A percentile compares a stretch with the other conserved stretches of the same genome.
phyloP scores from a whole-genome alignment of 2,113 vertebrate species.

The Pluvianellus socialis region DNA sequence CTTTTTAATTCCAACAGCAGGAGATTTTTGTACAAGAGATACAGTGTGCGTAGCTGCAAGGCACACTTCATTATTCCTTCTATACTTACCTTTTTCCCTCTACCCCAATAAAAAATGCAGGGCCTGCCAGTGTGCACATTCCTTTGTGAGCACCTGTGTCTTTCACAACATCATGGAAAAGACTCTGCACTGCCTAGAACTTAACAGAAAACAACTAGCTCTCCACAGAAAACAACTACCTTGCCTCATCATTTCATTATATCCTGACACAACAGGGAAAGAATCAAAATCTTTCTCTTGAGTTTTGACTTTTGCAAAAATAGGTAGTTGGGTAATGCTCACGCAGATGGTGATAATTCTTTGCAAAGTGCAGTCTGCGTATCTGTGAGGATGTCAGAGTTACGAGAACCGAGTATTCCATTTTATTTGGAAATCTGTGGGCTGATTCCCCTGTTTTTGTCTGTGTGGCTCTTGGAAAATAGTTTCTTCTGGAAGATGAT shows the following conservation, averaged over 20 bases:
- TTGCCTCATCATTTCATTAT: not conserved
- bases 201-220: not conserved
- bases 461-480: not conserved
- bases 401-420: not conserved
- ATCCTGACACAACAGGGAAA: not conserved
- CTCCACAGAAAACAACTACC: not conserved
- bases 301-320: not conserved
- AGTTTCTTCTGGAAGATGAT: not conserved
- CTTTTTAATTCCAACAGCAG: slow-evolving; percentile 37
- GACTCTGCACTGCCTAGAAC: not conserved
- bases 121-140: not conserved
- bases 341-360: not conserved
- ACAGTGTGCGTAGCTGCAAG: not conserved
- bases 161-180: not conserved
- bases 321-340: not conserved
- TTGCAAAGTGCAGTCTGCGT: not conserved
- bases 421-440: not conserved
- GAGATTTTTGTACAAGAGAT: not conserved
- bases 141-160: not conserved
- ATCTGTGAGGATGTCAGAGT: not conserved
- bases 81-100: not conserved
- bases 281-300: not conserved
- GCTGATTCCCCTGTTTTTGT: not conserved
- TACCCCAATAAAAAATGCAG: not conserved
- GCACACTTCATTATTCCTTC: slow-evolving; percentile 21